Base-by-base conservation (phyloP, 2,113 vertebrate genomes). In the Hyperoodon ampullatus region DNA sequence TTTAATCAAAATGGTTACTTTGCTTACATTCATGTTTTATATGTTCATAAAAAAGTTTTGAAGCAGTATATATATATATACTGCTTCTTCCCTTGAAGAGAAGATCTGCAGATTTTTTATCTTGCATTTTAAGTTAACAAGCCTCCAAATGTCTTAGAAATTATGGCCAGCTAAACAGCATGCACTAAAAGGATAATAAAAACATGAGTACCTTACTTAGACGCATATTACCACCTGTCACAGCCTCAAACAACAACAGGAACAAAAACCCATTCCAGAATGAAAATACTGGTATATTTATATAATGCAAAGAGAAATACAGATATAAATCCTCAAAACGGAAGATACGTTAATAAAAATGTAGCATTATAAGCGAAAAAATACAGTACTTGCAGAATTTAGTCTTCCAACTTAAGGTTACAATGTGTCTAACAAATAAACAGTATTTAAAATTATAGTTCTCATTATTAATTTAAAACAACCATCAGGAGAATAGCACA, bases 211-310 rank as follows among this genome's bases (percentile, higher is more conserved):
- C 35, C 65, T 72, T 14, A 60, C 55, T 72, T 33, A 80, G 50
- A 70, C 16, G 4, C 15, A 9, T 30, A 21, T 77, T 60, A 90
- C 39, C 35, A 70, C 85, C 63, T 61, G 24, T 19, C 18, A 70
- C 15, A 35, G 26, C 74, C 70, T 96, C 30, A 94, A 50, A 82
- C 65, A 90, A 47, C 21, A 50, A 47, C 21, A 50, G 26, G 12
- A 93, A 75, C 60, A 81, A 81, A 39, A 58, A 26, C 33, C 15
- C 81, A 94, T 93, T 98, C 97, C 96, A 97, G 96, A 97, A 88
- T 96, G 96, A 98, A 98, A 98, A 98, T 98, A 97, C 97, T 97
- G 96, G 93, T 98, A 86, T 98, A 98, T 98, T 98, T 98, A 91
- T 98, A 83, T 97, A 98, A 98, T 97, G 97, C 97, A 98, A 98